Percentiles rank a stretch among this genome's conserved stretches.
Conservation (phyloP, 2,888 invertebrate species). For the Tholera decimalis region DNA sequence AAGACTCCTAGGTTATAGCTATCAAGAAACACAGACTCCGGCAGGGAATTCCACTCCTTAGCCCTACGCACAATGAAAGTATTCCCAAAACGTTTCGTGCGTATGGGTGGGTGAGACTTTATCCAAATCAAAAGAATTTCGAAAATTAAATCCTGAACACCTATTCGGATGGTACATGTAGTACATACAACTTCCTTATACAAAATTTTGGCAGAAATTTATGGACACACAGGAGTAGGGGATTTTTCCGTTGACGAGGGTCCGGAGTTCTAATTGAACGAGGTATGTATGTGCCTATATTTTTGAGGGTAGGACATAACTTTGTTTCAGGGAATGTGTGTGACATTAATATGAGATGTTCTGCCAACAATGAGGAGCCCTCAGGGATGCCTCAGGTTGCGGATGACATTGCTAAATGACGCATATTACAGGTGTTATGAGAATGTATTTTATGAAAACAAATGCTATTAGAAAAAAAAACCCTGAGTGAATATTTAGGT, state of each 20-base stretch:
- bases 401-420: conserved; percentile 57
- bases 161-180: conserved; percentile 68
- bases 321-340: conserved; percentile 58
- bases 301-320: conserved; percentile 40
- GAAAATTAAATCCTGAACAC: conserved; percentile 57
- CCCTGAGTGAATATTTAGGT: no score
- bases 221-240: conserved; percentile 76
- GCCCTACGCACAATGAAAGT: no score
- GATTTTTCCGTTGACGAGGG: conserved; percentile 82
- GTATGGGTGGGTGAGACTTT: no score
- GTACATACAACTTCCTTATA: conserved; percentile 69
- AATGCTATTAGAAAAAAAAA: no score
- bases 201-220: conserved; percentile 74
- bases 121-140: conserved; percentile 47
- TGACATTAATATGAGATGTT: conserved; percentile 63
- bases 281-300: conserved; percentile 68
- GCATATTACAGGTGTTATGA: conserved; percentile 19
- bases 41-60: no score
- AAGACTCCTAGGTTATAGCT: no score
- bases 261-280: conserved; percentile 80
- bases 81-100: no score
- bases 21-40: no score
- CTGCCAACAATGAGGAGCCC: conserved; percentile 53
- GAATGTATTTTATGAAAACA: conserved; percentile 38
- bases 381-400: conserved; percentile 44